phyloP scores from a whole-genome alignment of 2,888 invertebrate species.

The Pinctada fucata region DNA sequence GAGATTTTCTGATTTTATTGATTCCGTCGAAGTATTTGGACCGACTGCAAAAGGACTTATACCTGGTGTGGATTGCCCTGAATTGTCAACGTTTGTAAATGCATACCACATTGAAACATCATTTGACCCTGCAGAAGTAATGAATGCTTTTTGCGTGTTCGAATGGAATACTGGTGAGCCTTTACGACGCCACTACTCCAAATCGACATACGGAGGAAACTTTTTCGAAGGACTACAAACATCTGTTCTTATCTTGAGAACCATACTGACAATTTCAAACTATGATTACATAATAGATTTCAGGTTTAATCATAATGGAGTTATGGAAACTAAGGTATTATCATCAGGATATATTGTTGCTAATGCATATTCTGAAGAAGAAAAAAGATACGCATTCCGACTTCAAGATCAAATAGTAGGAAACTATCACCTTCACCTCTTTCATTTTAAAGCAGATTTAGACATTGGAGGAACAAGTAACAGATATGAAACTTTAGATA shows the following conservation, averaged over 20 bases:
- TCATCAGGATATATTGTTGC: conserved; percentile 64
- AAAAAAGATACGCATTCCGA: conserved; percentile 52
- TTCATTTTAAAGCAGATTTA: conserved; percentile 62
- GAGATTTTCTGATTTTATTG: conserved; percentile 55
- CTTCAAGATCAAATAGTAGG: conserved; percentile 50
- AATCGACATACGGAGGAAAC: conserved; percentile 19
- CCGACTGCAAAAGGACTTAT: conserved; percentile 54
- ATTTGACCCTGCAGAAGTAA: conserved; percentile 24
- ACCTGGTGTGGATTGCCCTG: conserved; percentile 69
- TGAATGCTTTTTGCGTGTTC: conserved; percentile 62
- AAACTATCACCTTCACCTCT: conserved; percentile 60
- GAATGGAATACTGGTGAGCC: conserved; percentile 62
- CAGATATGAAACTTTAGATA: conserved; percentile 60
- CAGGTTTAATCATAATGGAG: conserved; percentile 63
- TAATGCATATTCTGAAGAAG: conserved; percentile 41
- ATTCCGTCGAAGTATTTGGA: conserved; percentile 59
- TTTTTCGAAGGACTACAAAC: conserved; percentile 58
- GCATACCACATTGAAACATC: conserved; percentile 41
- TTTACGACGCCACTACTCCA: conserved; percentile 55
- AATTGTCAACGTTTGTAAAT: conserved; percentile 60
- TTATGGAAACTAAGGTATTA: conserved; percentile 55
- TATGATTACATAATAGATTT: conserved; percentile 67
- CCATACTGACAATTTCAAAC: conserved; percentile 59
- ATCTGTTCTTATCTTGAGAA: conserved; percentile 56
- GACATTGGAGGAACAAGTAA: conserved; percentile 58